A percentile compares a stretch with the other conserved stretches of the same genome.
Conservation (phyloP, 2,113 vertebrate species). For the Pluvianellus socialis region DNA sequence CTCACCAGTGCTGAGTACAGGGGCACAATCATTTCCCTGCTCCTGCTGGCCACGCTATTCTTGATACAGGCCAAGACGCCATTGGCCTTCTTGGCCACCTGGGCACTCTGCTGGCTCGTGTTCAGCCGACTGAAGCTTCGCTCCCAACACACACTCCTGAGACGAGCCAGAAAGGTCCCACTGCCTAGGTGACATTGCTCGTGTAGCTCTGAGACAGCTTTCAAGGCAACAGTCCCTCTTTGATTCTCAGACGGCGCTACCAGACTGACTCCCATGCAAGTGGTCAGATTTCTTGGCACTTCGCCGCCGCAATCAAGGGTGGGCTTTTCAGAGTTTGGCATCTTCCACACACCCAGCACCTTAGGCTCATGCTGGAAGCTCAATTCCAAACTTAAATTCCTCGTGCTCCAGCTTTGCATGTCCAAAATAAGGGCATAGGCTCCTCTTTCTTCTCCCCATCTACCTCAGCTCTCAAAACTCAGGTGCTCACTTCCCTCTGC, state of each 20-base stretch:
- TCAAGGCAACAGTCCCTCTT: background rate
- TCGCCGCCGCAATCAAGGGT: background rate
- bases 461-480: background rate
- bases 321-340: background rate
- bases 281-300: background rate
- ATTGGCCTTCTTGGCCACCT: too few relatives aligned
- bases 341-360: background rate
- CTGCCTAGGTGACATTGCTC: too few relatives aligned
- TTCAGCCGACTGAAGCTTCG: background rate
- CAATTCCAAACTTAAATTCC: background rate
- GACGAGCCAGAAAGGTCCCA: background rate
- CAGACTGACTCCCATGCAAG: accelerated
- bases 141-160: background rate
- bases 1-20: too few relatives aligned
- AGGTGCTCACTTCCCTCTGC: accelerated
- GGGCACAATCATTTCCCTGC: too few relatives aligned
- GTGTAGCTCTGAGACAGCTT: accelerated
- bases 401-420: background rate
- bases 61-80: too few relatives aligned
- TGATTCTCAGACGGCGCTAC: accelerated
- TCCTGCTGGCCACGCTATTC: too few relatives aligned
- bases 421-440: accelerated
- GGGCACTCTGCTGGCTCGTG: too few relatives aligned
- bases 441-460: background rate
- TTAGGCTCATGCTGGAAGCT: background rate